Conservation (phyloP, 2,888 invertebrate species). For the Drosophila subsilvestris region DNA sequence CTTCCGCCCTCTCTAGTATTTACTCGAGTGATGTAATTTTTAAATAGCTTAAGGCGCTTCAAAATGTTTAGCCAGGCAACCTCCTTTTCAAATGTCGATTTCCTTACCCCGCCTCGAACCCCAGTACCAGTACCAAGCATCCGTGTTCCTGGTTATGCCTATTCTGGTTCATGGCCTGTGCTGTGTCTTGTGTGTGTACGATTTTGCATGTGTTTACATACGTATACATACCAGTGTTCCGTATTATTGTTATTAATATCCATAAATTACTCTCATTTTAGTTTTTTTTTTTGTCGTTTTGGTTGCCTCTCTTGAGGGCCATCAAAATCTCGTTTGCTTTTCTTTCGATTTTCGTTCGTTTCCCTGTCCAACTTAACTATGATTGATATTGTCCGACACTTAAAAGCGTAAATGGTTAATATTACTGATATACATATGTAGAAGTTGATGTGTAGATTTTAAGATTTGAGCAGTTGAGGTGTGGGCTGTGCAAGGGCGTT, state of each 20-base stretch:
- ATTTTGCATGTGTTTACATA: conserved; percentile 12
- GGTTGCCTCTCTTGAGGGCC: no score
- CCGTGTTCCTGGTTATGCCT: not conserved
- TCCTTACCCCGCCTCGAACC: conserved; percentile 3
- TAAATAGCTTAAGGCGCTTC: conserved; percentile 78
- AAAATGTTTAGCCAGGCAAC: conserved; percentile 78
- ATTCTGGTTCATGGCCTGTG: conserved; percentile 1
- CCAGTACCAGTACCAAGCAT: not conserved
- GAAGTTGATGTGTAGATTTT: no score
- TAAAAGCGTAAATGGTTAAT: not conserved
- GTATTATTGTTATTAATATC: conserved; percentile 76
- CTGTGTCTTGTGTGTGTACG: conserved; percentile 27
- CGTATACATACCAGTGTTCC: conserved; percentile 50
- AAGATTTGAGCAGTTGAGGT: no score
- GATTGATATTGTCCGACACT: not conserved
- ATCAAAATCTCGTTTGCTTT: no score
- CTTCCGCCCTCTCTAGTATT: conserved; percentile 59
- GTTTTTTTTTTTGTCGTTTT: not conserved
- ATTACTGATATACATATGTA: no score
- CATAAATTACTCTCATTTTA: conserved; percentile 55
- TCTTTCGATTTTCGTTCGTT: no score
- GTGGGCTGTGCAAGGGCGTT: no score
- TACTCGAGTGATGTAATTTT: conserved; percentile 79
- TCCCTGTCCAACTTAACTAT: not conserved
- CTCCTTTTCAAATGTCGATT: conserved; percentile 78